These are phyloP conservation scores for Aurelia aurita DNA, from an alignment of 30 jellyfish, hydroid and myxozoan species.

Conservation along the genomic window DNA sequence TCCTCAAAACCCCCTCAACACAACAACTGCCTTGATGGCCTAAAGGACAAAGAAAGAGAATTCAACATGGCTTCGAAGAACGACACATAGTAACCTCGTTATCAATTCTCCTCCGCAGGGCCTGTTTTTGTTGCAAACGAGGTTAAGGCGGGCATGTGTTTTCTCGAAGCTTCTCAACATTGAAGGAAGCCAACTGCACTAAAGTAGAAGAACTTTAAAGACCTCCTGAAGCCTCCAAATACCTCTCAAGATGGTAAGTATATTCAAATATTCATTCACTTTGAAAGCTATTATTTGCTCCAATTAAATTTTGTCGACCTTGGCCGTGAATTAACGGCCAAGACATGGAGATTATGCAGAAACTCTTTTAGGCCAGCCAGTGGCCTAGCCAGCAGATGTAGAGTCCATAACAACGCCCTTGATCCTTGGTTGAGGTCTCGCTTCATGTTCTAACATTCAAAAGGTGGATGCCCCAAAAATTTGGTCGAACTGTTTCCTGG, in stretches of 20 bases:
- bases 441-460: no score
- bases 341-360: no score
- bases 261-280: not conserved
- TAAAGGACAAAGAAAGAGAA: not conserved
- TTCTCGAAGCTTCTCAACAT: constrained; percentile 48
- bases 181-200: constrained; percentile 8
- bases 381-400: no score
- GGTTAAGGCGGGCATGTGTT: constrained; percentile 58
- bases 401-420: no score
- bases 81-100: constrained; percentile 57
- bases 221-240: not conserved
- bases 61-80: constrained; percentile 3
- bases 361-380: no score
- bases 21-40: no score
- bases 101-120: constrained; percentile 38
- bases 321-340: no score
- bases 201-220: not conserved
- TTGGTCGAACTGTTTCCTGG: no score
- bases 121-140: not conserved
- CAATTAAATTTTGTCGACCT: no score
- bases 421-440: no score
- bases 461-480: no score
- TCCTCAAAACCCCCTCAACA: constrained; percentile 3
- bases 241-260: constrained; percentile 9
- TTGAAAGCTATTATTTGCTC: no score